Conservation (phyloP, 2,113 vertebrate species). For the Rafetus swinhoei region DNA sequence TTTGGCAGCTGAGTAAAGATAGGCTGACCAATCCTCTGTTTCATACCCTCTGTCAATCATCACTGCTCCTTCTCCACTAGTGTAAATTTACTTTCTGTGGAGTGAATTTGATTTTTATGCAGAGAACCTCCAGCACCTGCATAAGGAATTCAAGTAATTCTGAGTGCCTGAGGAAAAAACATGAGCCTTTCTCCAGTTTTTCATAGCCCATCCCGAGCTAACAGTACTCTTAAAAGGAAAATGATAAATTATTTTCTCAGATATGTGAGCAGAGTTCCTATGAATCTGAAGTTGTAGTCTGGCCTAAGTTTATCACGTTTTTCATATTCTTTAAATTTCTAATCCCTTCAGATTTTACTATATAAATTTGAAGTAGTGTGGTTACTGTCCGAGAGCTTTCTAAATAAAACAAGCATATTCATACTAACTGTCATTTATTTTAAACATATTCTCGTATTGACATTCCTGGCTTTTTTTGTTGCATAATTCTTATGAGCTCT, state of each 20-base stretch:
- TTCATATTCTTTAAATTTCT: background rate
- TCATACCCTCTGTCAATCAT: background rate
- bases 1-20: background rate
- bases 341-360: background rate
- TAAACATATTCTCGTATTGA: background rate
- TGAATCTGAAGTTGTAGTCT: background rate
- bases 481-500: background rate
- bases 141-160: rapidly evolving
- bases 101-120: background rate
- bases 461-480: background rate
- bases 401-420: background rate
- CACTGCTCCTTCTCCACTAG: background rate
- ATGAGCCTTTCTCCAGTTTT: background rate
- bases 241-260: background rate
- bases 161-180: background rate
- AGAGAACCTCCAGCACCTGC: background rate
- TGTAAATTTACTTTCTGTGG: background rate
- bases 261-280: background rate
- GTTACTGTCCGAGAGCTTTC: background rate
- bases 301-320: background rate
- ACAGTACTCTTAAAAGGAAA: background rate
- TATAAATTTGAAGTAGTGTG: background rate
- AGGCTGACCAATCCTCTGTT: background rate
- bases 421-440: background rate
- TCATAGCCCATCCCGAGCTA: too few species aligned